Evolutionary conservation across 2,888 invertebrate species (phyloP), one percentile per base, ranked within the genome.

Genomic region (Aricia artaxerxes): DNA sequence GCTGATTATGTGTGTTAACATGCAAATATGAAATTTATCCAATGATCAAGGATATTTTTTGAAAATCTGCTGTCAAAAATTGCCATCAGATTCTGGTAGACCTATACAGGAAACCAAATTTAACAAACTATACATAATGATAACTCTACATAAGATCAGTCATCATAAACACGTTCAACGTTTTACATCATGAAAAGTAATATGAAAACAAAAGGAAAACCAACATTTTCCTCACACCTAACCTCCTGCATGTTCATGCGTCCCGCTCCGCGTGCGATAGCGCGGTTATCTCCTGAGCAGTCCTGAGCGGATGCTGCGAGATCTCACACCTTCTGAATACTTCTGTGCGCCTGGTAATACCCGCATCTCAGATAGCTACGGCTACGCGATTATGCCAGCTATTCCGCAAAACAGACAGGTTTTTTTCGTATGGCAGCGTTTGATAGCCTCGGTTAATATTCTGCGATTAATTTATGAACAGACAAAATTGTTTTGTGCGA

Each of bases 291-390:
- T 76, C 76, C 76, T 76, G 31, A 49, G 35, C 11, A 4, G 57
- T 57, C 57, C 53, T 53, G 53, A 13, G 35, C 7, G 76, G 76
- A 76, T 76, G 76, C 76, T 76, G 76, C 16, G 35, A 73, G 44
- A 40, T n/a, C 40, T 13, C 0, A 49, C 44, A 57, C 35, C 76
- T 76, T 7, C 76, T 57, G 13, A 2, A 5, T 6, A 11, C 24
- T 35, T 3, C 53, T 76, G 76, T 6, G 13, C 31, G 35, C 57
- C 57, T 53, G 7, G 76, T 76, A 53, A 31, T 4, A 6, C 35
- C 44, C 76, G 76, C 76, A 76, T 76, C 76, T 57, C 53, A 35
- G 57, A 76, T 76, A 75, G 49, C 57, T 57, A 6, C 35, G 53
- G 53, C 31, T 38, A 35, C 35, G 53, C 31, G 35, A 53, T 49